Evolutionary conservation across 1,140 invertebrate genomes (phyloP), one percentile per base, ranked within the genome.

Genomic region (Heliconius himera): DNA sequence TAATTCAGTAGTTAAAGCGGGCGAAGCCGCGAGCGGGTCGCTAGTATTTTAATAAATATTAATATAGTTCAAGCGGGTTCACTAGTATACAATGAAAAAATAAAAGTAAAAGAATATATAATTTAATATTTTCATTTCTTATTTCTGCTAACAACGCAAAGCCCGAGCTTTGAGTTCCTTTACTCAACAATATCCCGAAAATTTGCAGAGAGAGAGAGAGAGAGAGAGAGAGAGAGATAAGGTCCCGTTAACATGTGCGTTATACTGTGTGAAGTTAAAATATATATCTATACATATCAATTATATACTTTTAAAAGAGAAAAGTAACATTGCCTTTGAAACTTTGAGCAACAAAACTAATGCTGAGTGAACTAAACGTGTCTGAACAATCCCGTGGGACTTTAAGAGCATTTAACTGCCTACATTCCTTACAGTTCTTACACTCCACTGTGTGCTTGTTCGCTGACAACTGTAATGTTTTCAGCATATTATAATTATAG

Each of bases 251-350:
- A 33, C 4, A 33, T 6, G 33, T 6, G 5, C 33, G 0, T 33
- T 5, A 6, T 36, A 36, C 1, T 29, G 29, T 29, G 5, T 4
- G 33, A 46, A 46, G 11, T 41, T 11, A 46, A 60, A 60, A 60
- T 60, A 60, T 60, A 26, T 66, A 26, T 26, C 3, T 22, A 66
- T 66, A n/a, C 26, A 4, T 66, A 26, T 66, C 22, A 66, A 66
- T 66, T 66, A 66, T 26, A 22, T 3, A 66, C 9, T 66, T 66
- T 60, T 13, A 81, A 86, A 86, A 86, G 16, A 76, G 88, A 89
- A 88, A 87, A 88, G 80, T 85, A 82, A 84, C 89, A 91, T 89
- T 90, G 87, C 90, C 86, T 91, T 89, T 87, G 84, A 87, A 87
- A 89, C 84, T 87, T 85, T 77, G 81, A 83, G 85, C 81, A 81